Evolutionary conservation across 2,888 invertebrate species (phyloP), one percentile per base, ranked within the genome.

Genomic region (Theretra japonica): DNA sequence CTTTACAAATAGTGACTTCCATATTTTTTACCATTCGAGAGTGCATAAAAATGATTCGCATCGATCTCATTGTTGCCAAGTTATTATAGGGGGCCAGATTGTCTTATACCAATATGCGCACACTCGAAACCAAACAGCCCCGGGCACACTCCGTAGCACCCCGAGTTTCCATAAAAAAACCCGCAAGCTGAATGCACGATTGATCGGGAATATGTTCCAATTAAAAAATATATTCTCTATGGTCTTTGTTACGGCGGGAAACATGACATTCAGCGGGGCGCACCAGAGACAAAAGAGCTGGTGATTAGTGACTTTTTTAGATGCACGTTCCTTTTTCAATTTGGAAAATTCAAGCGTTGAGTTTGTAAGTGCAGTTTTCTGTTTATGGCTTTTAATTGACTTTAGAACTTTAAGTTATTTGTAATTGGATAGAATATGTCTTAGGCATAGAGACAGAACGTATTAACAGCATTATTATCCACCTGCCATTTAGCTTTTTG

Each of bases 151-250:
- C 79, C 77, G 76, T 68, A 73, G 73, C 74, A 79, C 85, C 85
- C 85, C 81, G 79, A 75, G 78, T 79, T 81, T 80, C 74, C 78
- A 82, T 78, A 81, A 87, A 87, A 87, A 88, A 86, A 82, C 79
- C 82, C 79, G 75, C 80, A 81, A 82, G 81, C 82, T 83, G 82
- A 76, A 78, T 81, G 83, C 79, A 76, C 83, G 84, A 86, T 85
- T 86, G 88, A 89, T 86, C 86, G 79, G 84, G 90, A 93, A 93
- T 93, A 93, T 93, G 92, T 90, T 92, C 92, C 92, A 93, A 93
- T 93, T 93, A 93, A 90, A 90, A 90, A 85, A 65, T 65, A 65
- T 81, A 79, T 84, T 87, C 81, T 77, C 77, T 83, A 83, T 86
- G 65, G 74, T 85, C 84, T 80, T 74, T 77, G 80, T 78, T 80